Conservation (phyloP, 2,113 vertebrate species). For the Okapia johnstoni region DNA sequence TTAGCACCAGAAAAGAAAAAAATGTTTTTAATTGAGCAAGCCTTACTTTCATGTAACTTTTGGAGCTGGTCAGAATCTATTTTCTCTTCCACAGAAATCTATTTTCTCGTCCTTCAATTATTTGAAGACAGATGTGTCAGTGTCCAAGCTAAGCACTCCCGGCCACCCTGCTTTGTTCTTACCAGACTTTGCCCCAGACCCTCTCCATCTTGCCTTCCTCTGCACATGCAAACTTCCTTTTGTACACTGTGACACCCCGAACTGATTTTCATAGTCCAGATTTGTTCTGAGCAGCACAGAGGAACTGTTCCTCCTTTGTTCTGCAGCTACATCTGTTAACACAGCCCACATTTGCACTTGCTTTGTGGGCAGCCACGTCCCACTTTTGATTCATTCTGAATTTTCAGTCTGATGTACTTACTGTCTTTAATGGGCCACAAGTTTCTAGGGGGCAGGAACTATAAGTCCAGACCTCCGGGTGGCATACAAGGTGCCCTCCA, state of each 20-base stretch:
- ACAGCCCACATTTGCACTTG: background rate
- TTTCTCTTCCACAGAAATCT: background rate
- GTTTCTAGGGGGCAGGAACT: background rate
- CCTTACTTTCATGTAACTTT: background rate
- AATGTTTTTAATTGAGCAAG: background rate
- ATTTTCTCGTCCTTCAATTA: background rate
- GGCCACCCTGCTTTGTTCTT: rapidly evolving
- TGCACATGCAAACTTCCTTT: background rate
- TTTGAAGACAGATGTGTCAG: background rate
- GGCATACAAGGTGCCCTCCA: background rate
- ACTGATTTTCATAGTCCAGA: background rate
- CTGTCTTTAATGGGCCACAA: background rate
- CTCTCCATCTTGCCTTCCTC: background rate
- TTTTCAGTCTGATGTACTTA: background rate
- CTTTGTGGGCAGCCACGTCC: background rate
- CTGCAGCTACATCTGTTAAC: background rate
- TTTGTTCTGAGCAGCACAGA: background rate
- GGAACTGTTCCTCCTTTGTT: background rate
- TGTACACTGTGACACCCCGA: background rate
- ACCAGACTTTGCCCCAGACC: background rate
- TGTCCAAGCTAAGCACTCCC: background rate
- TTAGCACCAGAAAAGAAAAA: background rate
- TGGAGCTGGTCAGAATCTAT: background rate
- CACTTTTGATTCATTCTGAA: background rate
- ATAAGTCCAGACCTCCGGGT: background rate